Conservation (phyloP, 2,888 invertebrate genomes). For the Tetheella fluctuosa region DNA sequence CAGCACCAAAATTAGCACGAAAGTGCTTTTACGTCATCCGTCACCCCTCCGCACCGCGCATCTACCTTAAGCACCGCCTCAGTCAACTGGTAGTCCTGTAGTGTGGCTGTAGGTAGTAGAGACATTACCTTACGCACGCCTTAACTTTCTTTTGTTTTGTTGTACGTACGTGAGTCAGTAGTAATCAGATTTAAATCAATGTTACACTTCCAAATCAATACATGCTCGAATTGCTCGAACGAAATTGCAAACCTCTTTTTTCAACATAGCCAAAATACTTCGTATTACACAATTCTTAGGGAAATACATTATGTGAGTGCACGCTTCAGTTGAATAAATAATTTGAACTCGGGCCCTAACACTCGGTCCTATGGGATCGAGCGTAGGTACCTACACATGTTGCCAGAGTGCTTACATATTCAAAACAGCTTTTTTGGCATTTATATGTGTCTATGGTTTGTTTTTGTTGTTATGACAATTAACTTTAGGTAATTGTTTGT, state of each 20-base stretch:
- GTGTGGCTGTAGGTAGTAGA: too few species aligned
- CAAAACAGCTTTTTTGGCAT: background rate
- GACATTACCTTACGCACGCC: too few species aligned
- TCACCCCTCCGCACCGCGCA: too few species aligned
- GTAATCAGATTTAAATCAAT: too few species aligned
- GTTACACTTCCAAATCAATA: too few species aligned
- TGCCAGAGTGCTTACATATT: background rate
- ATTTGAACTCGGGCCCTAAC: background rate
- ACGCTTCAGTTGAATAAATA: conserved; percentile 9
- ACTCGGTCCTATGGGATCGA: conserved; percentile 7
- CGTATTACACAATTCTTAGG: background rate
- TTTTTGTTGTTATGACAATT: background rate
- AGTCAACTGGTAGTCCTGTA: too few species aligned
- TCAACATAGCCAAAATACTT: background rate
- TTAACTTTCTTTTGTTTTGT: too few species aligned
- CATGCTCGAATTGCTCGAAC: background rate
- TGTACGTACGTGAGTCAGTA: too few species aligned
- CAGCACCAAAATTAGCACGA: too few species aligned
- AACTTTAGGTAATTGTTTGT: too few species aligned
- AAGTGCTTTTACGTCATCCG: too few species aligned
- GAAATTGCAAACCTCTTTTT: background rate
- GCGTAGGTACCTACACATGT: background rate
- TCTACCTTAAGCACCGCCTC: too few species aligned
- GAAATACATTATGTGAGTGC: background rate
- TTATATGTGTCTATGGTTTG: background rate